Evolutionary conservation across 2,888 invertebrate genomes (phyloP).

Genomic region (Drosophila mulleri): DNA sequence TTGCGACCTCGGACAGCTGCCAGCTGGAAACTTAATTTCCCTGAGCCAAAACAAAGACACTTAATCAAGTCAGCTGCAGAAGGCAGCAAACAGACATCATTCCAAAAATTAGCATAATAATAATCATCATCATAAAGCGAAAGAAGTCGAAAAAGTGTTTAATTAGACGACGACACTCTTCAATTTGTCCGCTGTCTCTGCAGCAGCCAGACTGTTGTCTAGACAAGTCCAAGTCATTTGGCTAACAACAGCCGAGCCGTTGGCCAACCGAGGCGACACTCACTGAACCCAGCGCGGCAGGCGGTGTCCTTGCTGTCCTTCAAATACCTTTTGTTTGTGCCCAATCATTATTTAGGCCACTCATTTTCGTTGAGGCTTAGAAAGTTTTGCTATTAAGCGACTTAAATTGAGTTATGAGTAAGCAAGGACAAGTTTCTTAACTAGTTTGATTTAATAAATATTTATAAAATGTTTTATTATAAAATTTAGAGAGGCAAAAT

Average conservation of each 20-base stretch:
- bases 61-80: conserved; percentile 33
- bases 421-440: background rate
- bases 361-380: background rate
- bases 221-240: conserved; percentile 33
- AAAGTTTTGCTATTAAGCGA: background rate
- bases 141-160: conserved; percentile 6
- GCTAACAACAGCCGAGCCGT: background rate
- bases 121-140: background rate
- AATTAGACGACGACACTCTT: conserved; percentile 33
- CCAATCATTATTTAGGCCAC: background rate
- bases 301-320: background rate
- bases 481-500: background rate
- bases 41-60: conserved; percentile 28
- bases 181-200: conserved; percentile 6
- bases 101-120: conserved; percentile 1
- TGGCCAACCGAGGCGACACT: background rate
- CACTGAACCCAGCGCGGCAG: background rate
- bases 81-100: conserved; percentile 15
- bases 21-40: conserved; percentile 25
- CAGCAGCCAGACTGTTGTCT: conserved; percentile 22
- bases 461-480: background rate
- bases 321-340: background rate
- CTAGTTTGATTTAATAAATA: background rate
- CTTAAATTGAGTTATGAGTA: background rate
- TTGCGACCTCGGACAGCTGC: conserved; percentile 30